Base-by-base conservation (phyloP, 2,797 vertebrate species). In the Chelmon rostratus region DNA sequence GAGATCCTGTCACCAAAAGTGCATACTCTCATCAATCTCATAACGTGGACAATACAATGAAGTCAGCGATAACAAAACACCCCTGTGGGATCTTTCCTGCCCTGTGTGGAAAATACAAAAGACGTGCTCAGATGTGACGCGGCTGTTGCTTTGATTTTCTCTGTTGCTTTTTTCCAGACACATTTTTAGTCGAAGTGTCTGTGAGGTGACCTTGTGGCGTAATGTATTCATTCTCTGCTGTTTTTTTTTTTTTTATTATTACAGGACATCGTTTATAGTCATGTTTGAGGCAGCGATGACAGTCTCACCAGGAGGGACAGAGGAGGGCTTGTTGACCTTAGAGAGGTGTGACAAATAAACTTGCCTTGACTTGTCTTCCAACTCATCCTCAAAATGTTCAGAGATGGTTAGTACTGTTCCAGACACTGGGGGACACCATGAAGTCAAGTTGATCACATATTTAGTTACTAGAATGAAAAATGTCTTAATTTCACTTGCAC, bases 1-100 rank as follows among this genome's bases (percentile, higher is more conserved):
- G 53, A 86, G 83, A 79, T 67, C 49, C 79, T 86, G 85, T 90
- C 89, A 79, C 49, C 23, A n/a, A 75, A 84, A 57, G 63, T 73
- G 56, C 62, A 73, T 59, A 63, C 79, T 77, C 49, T 73, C 78
- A 86, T 89, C 84, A 73, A 78, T 86, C 81, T 63, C 67, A 73
- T 69, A 68, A 85, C 78, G 63, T 23, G 47, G 66, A 64, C 69
- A 70, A 54, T 68, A 78, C 38, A 76, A 78, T 70, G 80, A 79
- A 78, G 78, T 59, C 65, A 68, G 74, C 6, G 33, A 78, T 82
- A 73, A 81, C 56, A 68, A 65, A 79, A 68, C 31, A 12, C 10
- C 37, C 33, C 62, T 2, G 2, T 25, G 73, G 62, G 72, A 68
- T 73, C 42, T 52, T 49, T 38, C 37, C 47, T n/a, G 47, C 25